Conservation (phyloP, 2,888 invertebrate genomes). For the Falcaria lacertinaria region DNA sequence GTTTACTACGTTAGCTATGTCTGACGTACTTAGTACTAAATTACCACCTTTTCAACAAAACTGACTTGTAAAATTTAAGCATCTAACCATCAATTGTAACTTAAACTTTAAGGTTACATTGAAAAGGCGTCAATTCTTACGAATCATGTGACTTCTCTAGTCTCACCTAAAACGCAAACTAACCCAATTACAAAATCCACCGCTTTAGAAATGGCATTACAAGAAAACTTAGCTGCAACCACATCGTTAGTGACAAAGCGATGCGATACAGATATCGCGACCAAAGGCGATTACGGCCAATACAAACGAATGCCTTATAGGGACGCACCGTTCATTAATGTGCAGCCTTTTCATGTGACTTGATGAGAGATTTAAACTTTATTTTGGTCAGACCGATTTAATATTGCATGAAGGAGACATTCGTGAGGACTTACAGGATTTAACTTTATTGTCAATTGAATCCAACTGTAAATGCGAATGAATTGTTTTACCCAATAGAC, state of each 20-base stretch:
- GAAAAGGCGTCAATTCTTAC: too few species aligned
- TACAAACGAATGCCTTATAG: conserved; percentile 60
- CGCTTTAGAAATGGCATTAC: conserved; percentile 10
- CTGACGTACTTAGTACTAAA: too few species aligned
- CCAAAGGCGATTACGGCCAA: conserved; percentile 50
- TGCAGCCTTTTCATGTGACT: conserved; percentile 24
- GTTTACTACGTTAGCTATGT: too few species aligned
- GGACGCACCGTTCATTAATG: conserved; percentile 51
- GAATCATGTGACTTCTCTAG: neutral
- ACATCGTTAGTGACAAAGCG: conserved; percentile 59
- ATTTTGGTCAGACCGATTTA: conserved; percentile 1
- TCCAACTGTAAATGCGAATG: too few species aligned
- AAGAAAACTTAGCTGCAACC: conserved; percentile 21
- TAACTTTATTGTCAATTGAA: neutral
- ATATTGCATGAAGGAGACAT: neutral
- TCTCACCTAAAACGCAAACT: neutral
- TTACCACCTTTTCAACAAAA: too few species aligned
- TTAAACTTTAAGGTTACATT: too few species aligned
- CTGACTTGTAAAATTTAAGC: too few species aligned
- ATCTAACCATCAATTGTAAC: too few species aligned
- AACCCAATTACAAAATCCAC: neutral
- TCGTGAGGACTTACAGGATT: neutral
- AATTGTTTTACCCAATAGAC: too few species aligned
- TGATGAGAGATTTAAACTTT: conserved; percentile 30
- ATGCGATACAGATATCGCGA: conserved; percentile 57